These are phyloP conservation scores for Brienomyrus brachyistius DNA, from an alignment of 2,113 vertebrate species.

Conservation along the genomic window DNA sequence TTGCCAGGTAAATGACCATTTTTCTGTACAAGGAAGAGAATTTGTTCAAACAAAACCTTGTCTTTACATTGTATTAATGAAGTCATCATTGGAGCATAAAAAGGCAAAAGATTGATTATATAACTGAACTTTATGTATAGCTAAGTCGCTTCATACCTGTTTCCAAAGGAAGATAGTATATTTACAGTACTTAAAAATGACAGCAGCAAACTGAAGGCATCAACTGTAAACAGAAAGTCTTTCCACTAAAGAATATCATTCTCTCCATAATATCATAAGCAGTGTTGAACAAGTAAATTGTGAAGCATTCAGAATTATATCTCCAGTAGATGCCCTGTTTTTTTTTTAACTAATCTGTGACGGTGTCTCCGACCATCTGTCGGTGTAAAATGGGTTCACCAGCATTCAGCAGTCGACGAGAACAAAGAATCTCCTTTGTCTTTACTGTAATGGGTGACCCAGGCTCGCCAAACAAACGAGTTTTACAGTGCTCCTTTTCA, in stretches of 20 bases:
- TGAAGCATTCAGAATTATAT: background rate
- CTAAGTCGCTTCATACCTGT: background rate
- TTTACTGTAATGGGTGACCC: background rate
- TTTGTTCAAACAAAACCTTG: conserved; percentile 4
- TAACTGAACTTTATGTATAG: background rate
- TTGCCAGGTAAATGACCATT: background rate
- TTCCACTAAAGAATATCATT: background rate
- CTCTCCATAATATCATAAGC: background rate
- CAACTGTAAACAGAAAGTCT: background rate
- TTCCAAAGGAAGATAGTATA: background rate
- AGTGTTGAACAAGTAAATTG: background rate
- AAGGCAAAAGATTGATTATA: background rate
- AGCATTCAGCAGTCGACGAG: background rate
- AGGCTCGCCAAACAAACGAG: background rate
- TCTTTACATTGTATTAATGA: background rate
- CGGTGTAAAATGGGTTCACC: background rate
- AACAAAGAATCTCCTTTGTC: background rate
- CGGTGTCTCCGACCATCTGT: background rate
- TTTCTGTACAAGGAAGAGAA: background rate
- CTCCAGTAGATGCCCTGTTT: background rate
- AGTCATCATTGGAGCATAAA: background rate
- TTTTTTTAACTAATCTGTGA: background rate
- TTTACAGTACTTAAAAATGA: background rate
- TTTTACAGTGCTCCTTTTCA: conserved; percentile 3
- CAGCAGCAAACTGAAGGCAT: background rate